These are phyloP conservation scores for Trigoniulus corallinus DNA, from an alignment of 1,140 invertebrate species.

Conservation along the genomic window DNA sequence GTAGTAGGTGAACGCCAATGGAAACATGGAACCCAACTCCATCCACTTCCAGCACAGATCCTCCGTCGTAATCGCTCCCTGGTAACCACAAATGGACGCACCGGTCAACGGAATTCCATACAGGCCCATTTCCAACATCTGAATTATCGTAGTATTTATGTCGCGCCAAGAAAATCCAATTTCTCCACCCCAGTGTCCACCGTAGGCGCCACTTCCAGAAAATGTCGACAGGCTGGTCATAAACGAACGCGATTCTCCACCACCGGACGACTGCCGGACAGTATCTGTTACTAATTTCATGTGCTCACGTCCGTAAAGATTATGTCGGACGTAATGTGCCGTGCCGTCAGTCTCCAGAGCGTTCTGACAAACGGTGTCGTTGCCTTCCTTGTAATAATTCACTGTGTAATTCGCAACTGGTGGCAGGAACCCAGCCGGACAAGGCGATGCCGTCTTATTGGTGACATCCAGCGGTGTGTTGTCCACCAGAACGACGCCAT, in stretches of 20 bases:
- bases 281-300: not conserved
- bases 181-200: slow-evolving; percentile 9
- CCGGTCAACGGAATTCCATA: slow-evolving; percentile 29
- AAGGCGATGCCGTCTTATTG: not conserved
- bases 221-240: slow-evolving; percentile 7
- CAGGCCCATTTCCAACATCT: slow-evolving; percentile 20
- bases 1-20: slow-evolving; percentile 9
- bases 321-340: slow-evolving; percentile 5
- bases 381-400: not conserved
- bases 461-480: slow-evolving; percentile 7
- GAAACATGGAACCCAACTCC: slow-evolving; percentile 20
- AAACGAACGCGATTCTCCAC: not conserved
- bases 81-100: slow-evolving; percentile 28
- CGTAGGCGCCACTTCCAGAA: slow-evolving; percentile 9
- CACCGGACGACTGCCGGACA: not conserved
- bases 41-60: slow-evolving; percentile 27
- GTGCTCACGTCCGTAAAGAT: slow-evolving; percentile 8
- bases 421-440: not conserved
- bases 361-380: slow-evolving; percentile 6
- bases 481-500: slow-evolving; percentile 6
- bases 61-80: slow-evolving; percentile 19
- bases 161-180: slow-evolving; percentile 7
- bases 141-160: slow-evolving; percentile 8
- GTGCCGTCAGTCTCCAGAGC: slow-evolving; percentile 3
- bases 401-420: not conserved